Conservation (phyloP, 2,797 vertebrate genomes). For the Calcarius lapponicus region DNA sequence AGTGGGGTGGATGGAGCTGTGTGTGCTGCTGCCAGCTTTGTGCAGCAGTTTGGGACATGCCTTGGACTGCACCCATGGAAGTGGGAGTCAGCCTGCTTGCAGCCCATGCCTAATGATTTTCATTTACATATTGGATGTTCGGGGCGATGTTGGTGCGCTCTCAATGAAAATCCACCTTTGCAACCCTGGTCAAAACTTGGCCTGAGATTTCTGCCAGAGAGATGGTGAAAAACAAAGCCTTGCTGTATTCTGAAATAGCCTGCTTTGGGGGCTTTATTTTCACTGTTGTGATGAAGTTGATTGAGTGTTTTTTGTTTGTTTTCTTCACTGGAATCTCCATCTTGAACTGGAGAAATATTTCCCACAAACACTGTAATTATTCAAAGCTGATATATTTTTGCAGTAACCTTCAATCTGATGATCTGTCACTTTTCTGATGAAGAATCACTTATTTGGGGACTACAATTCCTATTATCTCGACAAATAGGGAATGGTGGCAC, state of each 20-base stretch:
- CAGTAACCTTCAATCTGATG: neutral
- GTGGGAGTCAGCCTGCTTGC: conserved; percentile 5
- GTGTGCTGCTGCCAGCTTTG: conserved; percentile 3
- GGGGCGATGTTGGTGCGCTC: neutral
- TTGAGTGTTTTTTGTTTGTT: neutral
- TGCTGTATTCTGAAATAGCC: neutral
- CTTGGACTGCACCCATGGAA: conserved; percentile 12
- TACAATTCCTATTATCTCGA: neutral
- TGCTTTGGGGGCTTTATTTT: neutral
- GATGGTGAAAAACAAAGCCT: neutral
- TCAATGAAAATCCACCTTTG: neutral
- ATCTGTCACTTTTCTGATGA: conserved; percentile 8
- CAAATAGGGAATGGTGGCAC: neutral
- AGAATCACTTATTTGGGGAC: conserved; percentile 22
- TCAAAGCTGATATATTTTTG: neutral
- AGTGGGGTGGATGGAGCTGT: neutral
- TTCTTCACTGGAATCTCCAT: neutral
- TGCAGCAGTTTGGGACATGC: conserved; percentile 27
- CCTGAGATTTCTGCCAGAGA: neutral
- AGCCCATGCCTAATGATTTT: neutral
- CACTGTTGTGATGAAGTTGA: neutral
- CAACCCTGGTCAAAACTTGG: neutral
- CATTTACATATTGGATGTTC: neutral
- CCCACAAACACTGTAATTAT: conserved; percentile 15
- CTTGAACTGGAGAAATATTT: neutral